Evolutionary conservation across 2,888 invertebrate species (phyloP).

Genomic region (Diaprepes abbreviatus): DNA sequence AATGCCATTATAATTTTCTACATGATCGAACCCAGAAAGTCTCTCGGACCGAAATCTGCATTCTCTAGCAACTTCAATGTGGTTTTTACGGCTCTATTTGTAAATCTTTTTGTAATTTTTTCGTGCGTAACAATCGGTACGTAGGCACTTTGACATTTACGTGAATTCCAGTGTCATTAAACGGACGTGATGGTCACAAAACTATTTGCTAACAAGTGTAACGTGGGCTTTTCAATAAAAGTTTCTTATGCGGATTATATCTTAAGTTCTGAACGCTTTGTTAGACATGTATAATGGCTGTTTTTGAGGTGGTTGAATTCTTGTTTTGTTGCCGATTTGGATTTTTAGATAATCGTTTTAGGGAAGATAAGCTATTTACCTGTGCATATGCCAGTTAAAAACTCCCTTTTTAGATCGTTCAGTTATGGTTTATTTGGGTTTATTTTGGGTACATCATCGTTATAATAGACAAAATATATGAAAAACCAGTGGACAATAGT

Average conservation of each 20-base stretch:
- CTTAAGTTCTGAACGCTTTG: slow-evolving; percentile 45
- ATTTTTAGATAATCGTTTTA: slow-evolving; percentile 43
- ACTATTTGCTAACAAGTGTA: slow-evolving; percentile 48
- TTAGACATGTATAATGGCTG: slow-evolving; percentile 38
- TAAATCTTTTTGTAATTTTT: slow-evolving; percentile 54
- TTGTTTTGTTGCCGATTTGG: slow-evolving; percentile 47
- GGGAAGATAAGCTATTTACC: slow-evolving; percentile 42
- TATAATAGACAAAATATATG: too few relatives aligned
- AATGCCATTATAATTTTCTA: slow-evolving; percentile 65
- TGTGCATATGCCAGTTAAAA: slow-evolving; percentile 39
- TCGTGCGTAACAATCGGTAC: slow-evolving; percentile 52
- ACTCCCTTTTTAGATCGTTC: slow-evolving; percentile 31
- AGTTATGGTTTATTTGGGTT: slow-evolving; percentile 14
- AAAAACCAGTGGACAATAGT: too few relatives aligned
- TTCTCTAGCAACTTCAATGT: slow-evolving; percentile 30
- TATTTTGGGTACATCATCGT: slow-evolving; percentile 3
- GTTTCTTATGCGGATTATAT: slow-evolving; percentile 43
- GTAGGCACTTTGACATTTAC: slow-evolving; percentile 56
- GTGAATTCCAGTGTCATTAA: slow-evolving; percentile 60
- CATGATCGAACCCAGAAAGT: slow-evolving; percentile 55
- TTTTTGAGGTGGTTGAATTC: slow-evolving; percentile 42
- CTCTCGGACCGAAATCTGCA: slow-evolving; percentile 54
- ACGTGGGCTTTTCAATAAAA: slow-evolving; percentile 41
- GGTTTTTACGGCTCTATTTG: slow-evolving; percentile 29
- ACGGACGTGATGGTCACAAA: slow-evolving; percentile 46